A percentile compares a stretch with the other conserved stretches of the same genome.
These are phyloP conservation scores for Muscidifurax raptorellus DNA, from an alignment of 1,140 invertebrate genomes.

Conservation along the genomic window DNA sequence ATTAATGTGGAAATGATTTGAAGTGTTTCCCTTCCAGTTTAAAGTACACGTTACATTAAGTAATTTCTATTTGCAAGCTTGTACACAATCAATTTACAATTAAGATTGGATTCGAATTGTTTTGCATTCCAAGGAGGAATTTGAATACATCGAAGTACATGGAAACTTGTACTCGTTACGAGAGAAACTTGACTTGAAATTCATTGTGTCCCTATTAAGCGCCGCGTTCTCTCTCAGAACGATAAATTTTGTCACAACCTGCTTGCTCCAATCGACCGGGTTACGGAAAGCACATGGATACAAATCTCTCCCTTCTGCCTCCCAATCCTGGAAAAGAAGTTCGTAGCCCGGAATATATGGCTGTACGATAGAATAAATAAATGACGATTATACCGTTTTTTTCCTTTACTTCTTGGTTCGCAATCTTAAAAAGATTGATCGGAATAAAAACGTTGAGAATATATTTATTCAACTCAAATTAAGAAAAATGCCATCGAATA, in stretches of 20 bases:
- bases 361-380: neutral
- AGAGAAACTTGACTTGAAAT: constrained; percentile 51
- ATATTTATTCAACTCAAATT: no score
- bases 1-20: neutral
- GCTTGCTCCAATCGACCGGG: constrained; percentile 35
- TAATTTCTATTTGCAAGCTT: constrained; percentile 32
- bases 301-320: constrained; percentile 34
- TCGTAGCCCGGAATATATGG: constrained; percentile 13
- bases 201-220: constrained; percentile 49
- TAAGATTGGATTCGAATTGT: constrained; percentile 44
- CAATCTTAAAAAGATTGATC: neutral
- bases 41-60: constrained; percentile 24
- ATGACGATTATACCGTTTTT: neutral
- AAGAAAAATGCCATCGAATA: no score
- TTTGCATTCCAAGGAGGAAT: constrained; percentile 29
- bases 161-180: constrained; percentile 46
- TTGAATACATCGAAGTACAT: constrained; percentile 44
- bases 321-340: constrained; percentile 7
- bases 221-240: constrained; percentile 13
- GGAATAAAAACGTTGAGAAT: no score
- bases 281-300: constrained; percentile 42
- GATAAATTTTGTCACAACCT: constrained; percentile 49
- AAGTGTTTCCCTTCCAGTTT: neutral
- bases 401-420: neutral
- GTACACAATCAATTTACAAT: constrained; percentile 51